Base-by-base conservation (phyloP, 2,797 vertebrate species). In the Xiphophorus birchmanni region DNA sequence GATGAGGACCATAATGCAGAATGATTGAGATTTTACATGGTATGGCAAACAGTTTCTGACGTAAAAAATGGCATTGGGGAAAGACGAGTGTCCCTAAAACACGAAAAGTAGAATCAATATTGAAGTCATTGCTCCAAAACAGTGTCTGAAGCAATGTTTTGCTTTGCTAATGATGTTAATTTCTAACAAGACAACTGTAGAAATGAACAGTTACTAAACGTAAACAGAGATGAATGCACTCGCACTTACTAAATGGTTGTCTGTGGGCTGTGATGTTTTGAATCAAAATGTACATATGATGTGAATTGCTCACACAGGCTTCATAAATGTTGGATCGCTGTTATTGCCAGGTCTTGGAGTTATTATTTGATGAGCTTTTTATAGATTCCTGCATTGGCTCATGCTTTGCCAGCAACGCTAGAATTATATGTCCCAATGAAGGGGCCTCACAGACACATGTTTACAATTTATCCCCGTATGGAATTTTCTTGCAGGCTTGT, bases 401-500 rank as follows among this genome's bases (percentile, higher is more conserved):
- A 84, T 82, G 84, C 83, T 91, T 90, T 92, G 87, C 83, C 82
- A 89, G 81, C 80, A 83, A 86, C 87, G 84, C 82, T 87, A 84
- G 83, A 92, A 91, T 89, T 84, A 74, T 74, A 75, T 85, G 87
- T 92, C 91, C 80, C 90, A 90, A 88, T 89, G 82, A 87, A 81
- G 83, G 84, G 90, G 89, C 91, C 87, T 88, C 90, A 86, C 87
- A 89, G 89, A 95, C 94, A 96, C 88, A 93, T 95, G 95, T 94
- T 95, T 94, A 94, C 92, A 95, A 95, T 95, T 93, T 94, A 88
- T 92, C 86, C 88, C 88, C 90, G 90, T 88, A 87, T 93, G 91
- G 90, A 93, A 93, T 94, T 92, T 94, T 93, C 89, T 93, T 94
- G 87, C 79, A 80, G 88, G 88, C 92, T 94, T 93, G 93, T 89